Percentiles rank a stretch among this genome's conserved stretches.
phyloP scores from a whole-genome alignment of 2,888 invertebrate genomes.

The Heliconius sara region DNA sequence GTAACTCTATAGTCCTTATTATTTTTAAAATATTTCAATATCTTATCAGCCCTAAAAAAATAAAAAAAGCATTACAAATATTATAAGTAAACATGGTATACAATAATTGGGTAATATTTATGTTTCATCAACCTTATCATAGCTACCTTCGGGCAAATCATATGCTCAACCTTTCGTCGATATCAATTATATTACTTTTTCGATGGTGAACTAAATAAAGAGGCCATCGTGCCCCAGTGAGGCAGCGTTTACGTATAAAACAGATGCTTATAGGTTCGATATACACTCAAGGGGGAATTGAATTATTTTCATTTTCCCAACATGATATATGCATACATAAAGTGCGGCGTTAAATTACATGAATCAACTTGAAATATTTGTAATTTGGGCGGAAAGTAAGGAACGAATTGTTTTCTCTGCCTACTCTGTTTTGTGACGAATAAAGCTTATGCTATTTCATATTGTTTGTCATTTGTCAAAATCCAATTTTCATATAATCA shows the following conservation, averaged over 20 bases:
- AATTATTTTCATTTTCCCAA: neutral
- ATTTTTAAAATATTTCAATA: conserved; percentile 64
- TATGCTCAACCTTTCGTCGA: neutral
- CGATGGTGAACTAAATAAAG: neutral
- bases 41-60: conserved; percentile 67
- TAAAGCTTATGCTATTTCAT: no score
- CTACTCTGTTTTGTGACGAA: neutral
- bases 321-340: neutral
- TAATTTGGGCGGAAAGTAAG: no score
- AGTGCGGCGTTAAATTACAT: neutral
- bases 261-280: neutral
- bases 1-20: conserved; percentile 68
- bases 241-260: neutral
- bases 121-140: neutral
- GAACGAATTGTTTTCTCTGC: neutral
- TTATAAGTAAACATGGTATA: neutral
- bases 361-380: no score
- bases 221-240: neutral
- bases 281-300: neutral
- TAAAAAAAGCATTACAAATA: neutral
- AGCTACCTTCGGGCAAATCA: neutral
- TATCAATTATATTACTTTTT: neutral
- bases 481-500: no score
- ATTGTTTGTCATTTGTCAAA: no score
- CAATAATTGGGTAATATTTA: no score